phyloP scores from a whole-genome alignment of 2,888 invertebrate genomes.

The Cremastinae sp. region DNA sequence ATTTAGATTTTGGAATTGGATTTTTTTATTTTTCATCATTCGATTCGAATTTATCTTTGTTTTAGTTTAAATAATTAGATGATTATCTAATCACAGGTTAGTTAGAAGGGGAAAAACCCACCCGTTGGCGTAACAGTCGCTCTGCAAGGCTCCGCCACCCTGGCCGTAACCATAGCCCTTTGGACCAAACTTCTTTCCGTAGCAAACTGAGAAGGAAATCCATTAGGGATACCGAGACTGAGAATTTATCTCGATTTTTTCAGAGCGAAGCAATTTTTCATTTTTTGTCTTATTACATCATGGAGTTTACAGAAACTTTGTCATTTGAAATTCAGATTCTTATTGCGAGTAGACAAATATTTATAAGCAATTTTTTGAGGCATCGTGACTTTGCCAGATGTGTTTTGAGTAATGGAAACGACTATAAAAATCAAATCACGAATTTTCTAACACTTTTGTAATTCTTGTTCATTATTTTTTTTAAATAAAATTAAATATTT shows the following conservation, averaged over 20 bases:
- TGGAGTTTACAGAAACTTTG: no score
- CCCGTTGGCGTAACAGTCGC: constrained; percentile 92
- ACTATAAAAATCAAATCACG: no score
- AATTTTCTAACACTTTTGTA: no score
- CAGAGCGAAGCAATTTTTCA: constrained; percentile 45
- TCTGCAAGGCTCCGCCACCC: constrained; percentile 96
- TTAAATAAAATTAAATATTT: no score
- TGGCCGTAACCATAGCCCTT: constrained; percentile 98
- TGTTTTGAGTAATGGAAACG: no score
- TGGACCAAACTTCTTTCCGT: constrained; percentile 98
- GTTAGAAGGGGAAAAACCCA: constrained; percentile 80
- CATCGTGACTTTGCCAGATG: no score
- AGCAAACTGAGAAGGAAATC: constrained; percentile 88
- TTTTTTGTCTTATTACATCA: constrained; percentile 17
- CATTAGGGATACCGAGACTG: constrained; percentile 70
- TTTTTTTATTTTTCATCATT: no score
- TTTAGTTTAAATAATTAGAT: constrained; percentile 19
- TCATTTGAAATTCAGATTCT: neutral
- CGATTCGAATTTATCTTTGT: neutral
- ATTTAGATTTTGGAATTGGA: neutral
- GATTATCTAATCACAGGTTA: constrained; percentile 50
- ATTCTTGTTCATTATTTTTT: no score
- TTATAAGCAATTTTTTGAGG: no score
- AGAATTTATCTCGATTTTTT: constrained; percentile 37
- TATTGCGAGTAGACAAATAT: neutral